Evolutionary conservation across 2,888 invertebrate genomes (phyloP).

Genomic region (Argyra leucocephala): DNA sequence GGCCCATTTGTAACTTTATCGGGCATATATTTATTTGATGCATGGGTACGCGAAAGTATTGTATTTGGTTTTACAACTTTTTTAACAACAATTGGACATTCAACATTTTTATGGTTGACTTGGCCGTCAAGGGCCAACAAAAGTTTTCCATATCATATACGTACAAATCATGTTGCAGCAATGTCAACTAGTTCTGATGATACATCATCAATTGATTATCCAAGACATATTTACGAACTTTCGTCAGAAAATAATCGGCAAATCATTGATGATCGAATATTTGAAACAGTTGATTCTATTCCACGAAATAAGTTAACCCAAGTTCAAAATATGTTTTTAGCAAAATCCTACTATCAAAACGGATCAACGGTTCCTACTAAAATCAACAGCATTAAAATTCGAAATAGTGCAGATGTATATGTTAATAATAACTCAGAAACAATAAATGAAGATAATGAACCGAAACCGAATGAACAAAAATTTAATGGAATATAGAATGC

Average conservation of each 20-base stretch:
- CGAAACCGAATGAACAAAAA: background rate
- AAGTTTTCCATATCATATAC: slow-evolving; percentile 83
- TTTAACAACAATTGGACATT: slow-evolving; percentile 58
- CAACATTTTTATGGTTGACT: slow-evolving; percentile 64
- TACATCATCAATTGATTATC: slow-evolving; percentile 28
- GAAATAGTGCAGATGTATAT: background rate
- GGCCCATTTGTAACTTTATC: slow-evolving; percentile 70
- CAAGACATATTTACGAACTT: slow-evolving; percentile 28
- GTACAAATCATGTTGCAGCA: slow-evolving; percentile 70
- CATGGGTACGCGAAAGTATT: slow-evolving; percentile 69
- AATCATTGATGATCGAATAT: background rate
- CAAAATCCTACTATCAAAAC: background rate
- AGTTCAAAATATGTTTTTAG: background rate
- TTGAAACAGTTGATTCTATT: background rate
- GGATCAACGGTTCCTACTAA: background rate
- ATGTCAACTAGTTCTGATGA: slow-evolving; percentile 48
- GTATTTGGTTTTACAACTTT: slow-evolving; percentile 58
- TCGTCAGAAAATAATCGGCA: slow-evolving; percentile 19
- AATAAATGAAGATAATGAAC: background rate
- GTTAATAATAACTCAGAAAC: background rate
- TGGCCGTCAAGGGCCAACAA: slow-evolving; percentile 77
- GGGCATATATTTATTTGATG: slow-evolving; percentile 68
- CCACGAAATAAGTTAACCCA: background rate
- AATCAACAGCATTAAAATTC: background rate
- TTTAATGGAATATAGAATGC: too few species aligned